phyloP scores from a whole-genome alignment of 2,888 invertebrate genomes.

The Oscheius sp. region DNA sequence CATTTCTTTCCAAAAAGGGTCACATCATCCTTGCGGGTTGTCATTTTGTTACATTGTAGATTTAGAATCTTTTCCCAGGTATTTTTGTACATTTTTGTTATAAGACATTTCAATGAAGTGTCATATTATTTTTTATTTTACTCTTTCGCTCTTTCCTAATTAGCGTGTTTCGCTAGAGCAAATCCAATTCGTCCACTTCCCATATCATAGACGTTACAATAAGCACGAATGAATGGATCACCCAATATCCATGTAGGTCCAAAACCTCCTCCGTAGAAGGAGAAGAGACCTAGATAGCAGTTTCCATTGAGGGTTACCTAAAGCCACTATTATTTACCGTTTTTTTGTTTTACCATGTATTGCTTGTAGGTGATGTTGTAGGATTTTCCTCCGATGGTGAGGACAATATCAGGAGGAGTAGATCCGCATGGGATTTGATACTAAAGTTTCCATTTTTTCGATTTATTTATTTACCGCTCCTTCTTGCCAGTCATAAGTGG shows the following conservation, averaged over 20 bases:
- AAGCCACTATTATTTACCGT: too few species aligned
- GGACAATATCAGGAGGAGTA: slow-evolving; percentile 46
- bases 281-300: slow-evolving; percentile 40
- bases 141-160: neutral
- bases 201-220: slow-evolving; percentile 50
- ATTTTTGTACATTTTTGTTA: neutral
- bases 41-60: neutral
- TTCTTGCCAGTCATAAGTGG: neutral
- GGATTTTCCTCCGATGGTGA: slow-evolving; percentile 54
- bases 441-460: too few species aligned
- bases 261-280: slow-evolving; percentile 38
- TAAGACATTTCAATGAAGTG: neutral
- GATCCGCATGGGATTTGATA: slow-evolving; percentile 42
- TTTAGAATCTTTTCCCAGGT: neutral
- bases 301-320: slow-evolving; percentile 44
- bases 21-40: neutral
- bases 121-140: neutral
- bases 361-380: slow-evolving; percentile 56
- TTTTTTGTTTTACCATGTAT: too few species aligned
- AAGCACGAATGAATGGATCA: slow-evolving; percentile 41
- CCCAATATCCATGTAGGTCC: slow-evolving; percentile 52
- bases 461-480: slow-evolving; percentile 10
- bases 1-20: neutral
- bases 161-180: slow-evolving; percentile 32
- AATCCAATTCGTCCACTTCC: slow-evolving; percentile 58